Percentiles rank a stretch among this genome's conserved stretches.
These are phyloP conservation scores for Eupithecia dodoneata DNA, from an alignment of 2,888 invertebrate species.

Conservation along the genomic window DNA sequence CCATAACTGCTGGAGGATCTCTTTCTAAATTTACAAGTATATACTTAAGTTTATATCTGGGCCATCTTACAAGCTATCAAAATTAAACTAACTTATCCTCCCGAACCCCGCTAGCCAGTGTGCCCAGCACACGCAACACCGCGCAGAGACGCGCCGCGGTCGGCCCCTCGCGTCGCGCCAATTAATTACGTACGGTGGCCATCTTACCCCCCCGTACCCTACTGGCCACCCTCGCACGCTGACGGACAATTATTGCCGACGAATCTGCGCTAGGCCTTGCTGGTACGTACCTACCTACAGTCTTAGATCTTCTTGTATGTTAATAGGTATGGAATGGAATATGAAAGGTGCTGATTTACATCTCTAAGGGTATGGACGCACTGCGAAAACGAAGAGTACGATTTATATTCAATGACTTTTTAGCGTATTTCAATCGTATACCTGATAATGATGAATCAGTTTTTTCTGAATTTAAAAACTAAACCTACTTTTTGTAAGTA, in stretches of 20 bases:
- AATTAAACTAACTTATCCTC: not conserved
- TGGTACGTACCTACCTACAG: not conserved
- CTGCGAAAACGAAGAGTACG: not conserved
- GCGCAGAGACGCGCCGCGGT: conserved; percentile 77
- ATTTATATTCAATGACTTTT: too few species aligned
- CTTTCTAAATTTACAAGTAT: too few species aligned
- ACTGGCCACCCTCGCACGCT: conserved; percentile 52
- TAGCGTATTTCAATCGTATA: too few species aligned
- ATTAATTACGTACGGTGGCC: conserved; percentile 84
- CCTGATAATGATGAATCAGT: too few species aligned
- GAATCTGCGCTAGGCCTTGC: conserved; percentile 22
- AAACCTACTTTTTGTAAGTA: too few species aligned
- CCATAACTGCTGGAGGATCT: too few species aligned
- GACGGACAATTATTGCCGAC: conserved; percentile 82
- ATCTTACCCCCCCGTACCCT: conserved; percentile 70
- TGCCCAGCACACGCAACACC: conserved; percentile 71
- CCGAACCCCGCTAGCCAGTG: conserved; percentile 37
- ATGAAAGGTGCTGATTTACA: not conserved
- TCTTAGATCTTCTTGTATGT: not conserved
- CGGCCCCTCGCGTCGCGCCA: conserved; percentile 83
- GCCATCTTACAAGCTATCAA: not conserved
- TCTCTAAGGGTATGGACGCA: not conserved
- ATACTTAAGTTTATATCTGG: too few species aligned
- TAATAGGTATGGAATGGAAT: not conserved
- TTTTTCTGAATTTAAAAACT: too few species aligned